Percentiles rank a stretch among this genome's conserved stretches.
Conservation (phyloP, 2,797 vertebrate species). For the Bradypodion ventrale region DNA sequence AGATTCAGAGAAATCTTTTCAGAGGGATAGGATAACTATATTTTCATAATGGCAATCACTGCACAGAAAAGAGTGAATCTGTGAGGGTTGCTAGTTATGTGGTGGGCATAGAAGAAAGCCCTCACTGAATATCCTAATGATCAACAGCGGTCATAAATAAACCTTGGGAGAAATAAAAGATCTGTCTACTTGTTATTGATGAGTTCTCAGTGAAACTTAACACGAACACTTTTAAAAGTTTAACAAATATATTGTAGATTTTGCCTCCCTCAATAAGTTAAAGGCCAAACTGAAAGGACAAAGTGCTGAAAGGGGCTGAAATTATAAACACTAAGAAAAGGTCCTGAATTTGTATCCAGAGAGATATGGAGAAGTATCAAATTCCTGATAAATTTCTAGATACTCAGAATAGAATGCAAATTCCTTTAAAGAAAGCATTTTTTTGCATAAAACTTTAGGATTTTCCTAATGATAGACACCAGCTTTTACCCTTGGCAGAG, state of each 20-base stretch:
- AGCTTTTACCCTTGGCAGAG: not conserved
- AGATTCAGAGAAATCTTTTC: not conserved
- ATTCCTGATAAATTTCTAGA: constrained; percentile 37
- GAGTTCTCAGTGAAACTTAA: not conserved
- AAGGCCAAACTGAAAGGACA: not conserved
- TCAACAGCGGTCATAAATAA: not conserved
- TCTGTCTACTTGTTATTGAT: not conserved
- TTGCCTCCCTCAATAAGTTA: not conserved
- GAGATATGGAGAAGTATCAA: not conserved
- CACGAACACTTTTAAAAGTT: not conserved
- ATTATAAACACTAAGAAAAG: constrained; percentile 11
- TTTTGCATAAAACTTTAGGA: constrained; percentile 5
- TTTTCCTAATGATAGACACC: not conserved
- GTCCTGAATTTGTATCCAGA: constrained; percentile 39
- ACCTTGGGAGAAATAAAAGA: not conserved
- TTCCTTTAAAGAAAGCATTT: not conserved
- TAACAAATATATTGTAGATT: not conserved
- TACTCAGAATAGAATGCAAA: constrained; percentile 45
- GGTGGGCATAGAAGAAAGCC: not conserved
- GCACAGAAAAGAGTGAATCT: not conserved
- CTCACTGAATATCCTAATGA: not conserved
- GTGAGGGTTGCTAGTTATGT: not conserved
- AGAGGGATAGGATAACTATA: not conserved
- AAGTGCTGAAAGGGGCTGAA: constrained; percentile 3
- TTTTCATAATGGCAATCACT: not conserved